Evolutionary conservation across 2,888 invertebrate genomes (phyloP).

Genomic region (Orchesella flavescens): DNA sequence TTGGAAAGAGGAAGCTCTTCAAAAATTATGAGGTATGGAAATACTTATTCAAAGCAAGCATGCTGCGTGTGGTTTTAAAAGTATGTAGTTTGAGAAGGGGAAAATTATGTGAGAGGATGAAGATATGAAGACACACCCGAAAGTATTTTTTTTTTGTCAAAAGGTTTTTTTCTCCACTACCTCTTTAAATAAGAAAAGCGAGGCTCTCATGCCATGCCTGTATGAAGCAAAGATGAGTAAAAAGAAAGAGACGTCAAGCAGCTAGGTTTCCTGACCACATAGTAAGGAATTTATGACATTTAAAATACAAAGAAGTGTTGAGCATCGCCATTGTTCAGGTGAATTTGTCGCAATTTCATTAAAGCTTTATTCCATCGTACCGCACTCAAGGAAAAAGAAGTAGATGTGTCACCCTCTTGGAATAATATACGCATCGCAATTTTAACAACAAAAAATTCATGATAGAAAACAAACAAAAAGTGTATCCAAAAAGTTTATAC

Average conservation of each 20-base stretch:
- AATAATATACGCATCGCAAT: not conserved
- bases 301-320: constrained; percentile 25
- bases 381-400: constrained; percentile 4
- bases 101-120: constrained; percentile 33
- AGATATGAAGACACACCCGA: constrained; percentile 34
- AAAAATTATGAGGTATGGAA: constrained; percentile 29
- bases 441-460: not conserved
- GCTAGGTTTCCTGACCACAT: constrained; percentile 1
- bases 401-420: constrained; percentile 21
- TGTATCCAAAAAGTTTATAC: not conserved
- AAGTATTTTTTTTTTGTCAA: constrained; percentile 36
- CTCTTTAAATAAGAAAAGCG: not conserved
- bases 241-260: not conserved
- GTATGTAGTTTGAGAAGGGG: constrained; percentile 2
- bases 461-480: not conserved
- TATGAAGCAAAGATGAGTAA: not conserved
- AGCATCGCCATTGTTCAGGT: constrained; percentile 4
- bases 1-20: constrained; percentile 5
- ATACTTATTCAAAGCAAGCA: constrained; percentile 20
- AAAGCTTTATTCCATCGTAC: constrained; percentile 8
- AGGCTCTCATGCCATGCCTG: not conserved
- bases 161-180: not conserved
- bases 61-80: constrained; percentile 19
- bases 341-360: constrained; percentile 23
- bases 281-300: constrained; percentile 27